Conservation (phyloP, 2,888 invertebrate genomes). For the Drosophila limbata region DNA sequence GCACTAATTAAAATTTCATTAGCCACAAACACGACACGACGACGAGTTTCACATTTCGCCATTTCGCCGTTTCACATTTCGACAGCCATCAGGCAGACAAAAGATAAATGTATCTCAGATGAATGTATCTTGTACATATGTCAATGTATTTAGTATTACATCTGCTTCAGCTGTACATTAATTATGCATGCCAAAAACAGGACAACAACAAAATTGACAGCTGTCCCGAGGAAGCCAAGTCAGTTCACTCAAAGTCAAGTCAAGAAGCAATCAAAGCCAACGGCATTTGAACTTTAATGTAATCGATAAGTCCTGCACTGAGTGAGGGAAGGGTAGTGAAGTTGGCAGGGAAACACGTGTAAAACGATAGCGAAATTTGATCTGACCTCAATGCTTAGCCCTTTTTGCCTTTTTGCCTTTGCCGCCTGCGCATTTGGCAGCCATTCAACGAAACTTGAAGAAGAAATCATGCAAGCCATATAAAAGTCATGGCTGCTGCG, state of each 20-base stretch:
- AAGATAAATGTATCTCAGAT: neutral
- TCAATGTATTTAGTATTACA: conserved; percentile 15
- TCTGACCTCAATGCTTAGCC: conserved; percentile 46
- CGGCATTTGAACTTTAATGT: conserved; percentile 33
- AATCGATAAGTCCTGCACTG: conserved; percentile 57
- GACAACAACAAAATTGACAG: conserved; percentile 53
- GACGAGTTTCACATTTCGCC: neutral
- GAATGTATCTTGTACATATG: conserved; percentile 4
- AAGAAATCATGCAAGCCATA: conserved; percentile 59
- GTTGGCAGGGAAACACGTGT: conserved; percentile 17
- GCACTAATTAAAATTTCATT: conserved; percentile 79
- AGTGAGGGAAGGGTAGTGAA: neutral
- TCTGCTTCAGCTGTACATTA: conserved; percentile 37
- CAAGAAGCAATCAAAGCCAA: conserved; percentile 6
- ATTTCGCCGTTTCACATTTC: conserved; percentile 26
- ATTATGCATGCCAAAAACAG: conserved; percentile 49
- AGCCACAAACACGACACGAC: conserved; percentile 35
- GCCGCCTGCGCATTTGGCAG: conserved; percentile 67
- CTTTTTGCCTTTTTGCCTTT: conserved; percentile 10
- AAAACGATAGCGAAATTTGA: conserved; percentile 42
- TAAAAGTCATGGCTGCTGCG: conserved; percentile 56
- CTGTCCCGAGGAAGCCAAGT: conserved; percentile 39
- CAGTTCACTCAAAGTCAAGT: conserved; percentile 18
- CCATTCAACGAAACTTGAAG: conserved; percentile 60
- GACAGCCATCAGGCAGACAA: conserved; percentile 37